Conservation (phyloP, 1,140 invertebrate genomes). For the Gryllus bimaculatus region DNA sequence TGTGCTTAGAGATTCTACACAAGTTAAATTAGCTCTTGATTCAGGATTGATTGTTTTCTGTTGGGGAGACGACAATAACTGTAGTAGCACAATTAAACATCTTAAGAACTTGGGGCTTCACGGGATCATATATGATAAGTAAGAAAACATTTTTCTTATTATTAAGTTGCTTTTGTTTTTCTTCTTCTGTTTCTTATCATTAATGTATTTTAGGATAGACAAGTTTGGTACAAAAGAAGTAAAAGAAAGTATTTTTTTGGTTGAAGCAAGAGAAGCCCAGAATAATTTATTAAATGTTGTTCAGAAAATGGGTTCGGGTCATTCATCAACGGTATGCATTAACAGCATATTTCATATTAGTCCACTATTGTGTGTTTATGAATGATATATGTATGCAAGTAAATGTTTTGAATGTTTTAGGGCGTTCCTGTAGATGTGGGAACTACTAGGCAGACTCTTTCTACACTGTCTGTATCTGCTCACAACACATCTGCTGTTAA, state of each 20-base stretch:
- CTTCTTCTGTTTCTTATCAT: background rate
- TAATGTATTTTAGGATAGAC: slow-evolving; percentile 48
- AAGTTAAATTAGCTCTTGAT: slow-evolving; percentile 66
- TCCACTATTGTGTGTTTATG: no score
- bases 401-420: background rate
- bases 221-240: slow-evolving; percentile 67
- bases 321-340: background rate
- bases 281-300: slow-evolving; percentile 47
- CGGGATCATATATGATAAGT: slow-evolving; percentile 89
- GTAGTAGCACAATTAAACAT: slow-evolving; percentile 72
- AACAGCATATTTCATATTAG: background rate
- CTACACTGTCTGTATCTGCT: background rate
- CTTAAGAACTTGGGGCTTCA: slow-evolving; percentile 81
- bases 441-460: background rate
- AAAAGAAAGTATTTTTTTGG: slow-evolving; percentile 72
- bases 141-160: slow-evolving; percentile 23
- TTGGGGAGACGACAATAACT: slow-evolving; percentile 94
- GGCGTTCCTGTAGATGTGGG: background rate
- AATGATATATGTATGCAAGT: no score
- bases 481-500: background rate
- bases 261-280: slow-evolving; percentile 66
- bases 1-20: slow-evolving; percentile 67
- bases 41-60: slow-evolving; percentile 81
- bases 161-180: background rate
- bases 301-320: slow-evolving; percentile 19